Evolutionary conservation across 2,888 invertebrate genomes (phyloP).

Genomic region (Mimachlamys varia): DNA sequence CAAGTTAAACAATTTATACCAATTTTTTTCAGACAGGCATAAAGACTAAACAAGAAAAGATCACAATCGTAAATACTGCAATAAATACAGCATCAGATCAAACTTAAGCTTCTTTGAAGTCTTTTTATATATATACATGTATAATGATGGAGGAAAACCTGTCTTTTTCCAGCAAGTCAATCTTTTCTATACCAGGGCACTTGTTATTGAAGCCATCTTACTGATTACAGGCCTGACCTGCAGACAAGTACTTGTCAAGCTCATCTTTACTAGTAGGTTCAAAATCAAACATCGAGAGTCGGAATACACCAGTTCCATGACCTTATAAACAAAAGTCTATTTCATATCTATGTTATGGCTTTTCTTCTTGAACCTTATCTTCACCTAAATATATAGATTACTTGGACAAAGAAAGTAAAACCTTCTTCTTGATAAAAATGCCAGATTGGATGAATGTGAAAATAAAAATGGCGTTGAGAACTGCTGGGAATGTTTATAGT

Average conservation of each 20-base stretch:
- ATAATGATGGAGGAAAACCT: no score
- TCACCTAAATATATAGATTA: background rate
- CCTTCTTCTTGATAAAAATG: background rate
- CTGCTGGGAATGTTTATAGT: background rate
- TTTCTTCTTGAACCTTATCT: background rate
- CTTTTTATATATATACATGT: background rate
- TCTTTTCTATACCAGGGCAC: no score
- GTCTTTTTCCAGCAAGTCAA: background rate
- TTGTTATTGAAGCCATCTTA: background rate
- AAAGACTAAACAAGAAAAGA: background rate
- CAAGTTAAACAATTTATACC: no score
- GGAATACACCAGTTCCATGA: no score
- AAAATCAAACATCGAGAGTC: background rate
- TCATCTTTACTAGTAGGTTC: background rate
- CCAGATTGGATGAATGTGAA: background rate
- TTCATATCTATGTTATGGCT: constrained; percentile 21
- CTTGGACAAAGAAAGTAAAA: background rate
- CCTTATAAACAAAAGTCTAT: background rate
- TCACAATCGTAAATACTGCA: background rate
- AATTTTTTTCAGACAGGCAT: no score
- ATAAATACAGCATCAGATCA: background rate
- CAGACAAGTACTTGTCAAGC: background rate
- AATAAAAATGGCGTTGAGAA: background rate
- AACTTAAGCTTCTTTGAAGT: background rate
- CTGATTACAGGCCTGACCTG: no score